phyloP scores from a whole-genome alignment of 1,140 invertebrate species.

The Rhizoglyphus robini region DNA sequence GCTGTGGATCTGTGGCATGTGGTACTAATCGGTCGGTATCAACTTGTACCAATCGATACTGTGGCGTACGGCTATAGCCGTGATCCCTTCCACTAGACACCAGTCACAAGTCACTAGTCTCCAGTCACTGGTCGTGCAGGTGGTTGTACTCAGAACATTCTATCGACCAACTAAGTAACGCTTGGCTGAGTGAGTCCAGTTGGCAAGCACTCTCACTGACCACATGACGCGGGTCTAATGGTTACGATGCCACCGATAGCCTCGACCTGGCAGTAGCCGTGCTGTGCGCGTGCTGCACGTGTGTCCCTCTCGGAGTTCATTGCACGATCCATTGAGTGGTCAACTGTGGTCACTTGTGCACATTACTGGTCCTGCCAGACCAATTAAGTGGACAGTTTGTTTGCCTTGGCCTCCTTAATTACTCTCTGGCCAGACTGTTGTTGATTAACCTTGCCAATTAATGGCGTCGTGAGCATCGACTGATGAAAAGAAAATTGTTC shows the following conservation, averaged over 20 bases:
- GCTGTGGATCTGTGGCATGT: background rate
- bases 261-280: background rate
- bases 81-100: background rate
- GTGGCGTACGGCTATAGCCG: background rate
- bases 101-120: background rate
- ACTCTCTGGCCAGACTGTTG: background rate
- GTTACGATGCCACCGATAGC: background rate
- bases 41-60: slow-evolving; percentile 2
- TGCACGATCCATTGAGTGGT: slow-evolving; percentile 1
- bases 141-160: too few relatives aligned
- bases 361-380: background rate
- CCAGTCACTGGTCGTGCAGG: too few relatives aligned
- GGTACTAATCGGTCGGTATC: slow-evolving; percentile 2
- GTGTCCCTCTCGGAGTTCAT: background rate
- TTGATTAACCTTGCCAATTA: background rate
- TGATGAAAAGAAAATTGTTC: background rate
- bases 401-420: background rate
- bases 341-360: background rate
- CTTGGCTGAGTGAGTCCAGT: background rate
- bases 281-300: slow-evolving; percentile 2
- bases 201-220: background rate
- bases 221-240: slow-evolving; percentile 1
- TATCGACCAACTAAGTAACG: too few relatives aligned
- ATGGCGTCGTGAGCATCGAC: background rate
- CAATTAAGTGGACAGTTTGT: background rate